Evolutionary conservation across 2,888 invertebrate species (phyloP).

Genomic region (Sarcophaga rosellei): DNA sequence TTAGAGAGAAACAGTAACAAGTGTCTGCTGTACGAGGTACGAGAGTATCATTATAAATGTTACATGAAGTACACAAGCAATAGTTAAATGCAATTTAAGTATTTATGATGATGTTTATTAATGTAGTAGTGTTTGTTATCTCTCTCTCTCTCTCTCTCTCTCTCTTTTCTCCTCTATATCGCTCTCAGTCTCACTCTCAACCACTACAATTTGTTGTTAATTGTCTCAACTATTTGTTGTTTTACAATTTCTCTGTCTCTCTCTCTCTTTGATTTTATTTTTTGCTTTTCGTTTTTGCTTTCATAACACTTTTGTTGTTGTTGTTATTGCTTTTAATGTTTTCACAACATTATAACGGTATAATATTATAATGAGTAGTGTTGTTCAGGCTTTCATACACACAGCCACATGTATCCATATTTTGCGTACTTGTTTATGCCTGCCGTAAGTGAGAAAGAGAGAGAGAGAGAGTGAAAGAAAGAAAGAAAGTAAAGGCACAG

Average conservation of each 20-base stretch:
- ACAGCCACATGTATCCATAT: not conserved
- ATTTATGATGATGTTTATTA: conserved; percentile 41
- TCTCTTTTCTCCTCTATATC: not conserved
- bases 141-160: not conserved
- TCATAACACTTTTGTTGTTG: not conserved
- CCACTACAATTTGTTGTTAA: not conserved
- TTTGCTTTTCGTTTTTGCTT: not conserved
- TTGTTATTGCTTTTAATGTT: not conserved
- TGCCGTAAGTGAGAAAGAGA: not conserved
- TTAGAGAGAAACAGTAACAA: not conserved
- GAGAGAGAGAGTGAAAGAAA: too few species aligned
- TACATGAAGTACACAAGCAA: not conserved
- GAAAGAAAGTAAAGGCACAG: too few species aligned
- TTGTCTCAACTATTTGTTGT: not conserved
- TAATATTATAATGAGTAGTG: not conserved
- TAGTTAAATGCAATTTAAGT: conserved; percentile 51
- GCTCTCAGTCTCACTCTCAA: not conserved
- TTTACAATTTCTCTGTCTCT: not conserved
- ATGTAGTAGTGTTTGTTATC: conserved; percentile 7
- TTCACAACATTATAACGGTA: not conserved
- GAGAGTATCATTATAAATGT: not conserved
- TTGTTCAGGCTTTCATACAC: not conserved
- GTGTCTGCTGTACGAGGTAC: not conserved
- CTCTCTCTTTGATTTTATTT: not conserved
- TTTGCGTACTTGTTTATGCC: not conserved